Conservation (phyloP, 2,888 invertebrate species). For the Eupeodes luniger region DNA sequence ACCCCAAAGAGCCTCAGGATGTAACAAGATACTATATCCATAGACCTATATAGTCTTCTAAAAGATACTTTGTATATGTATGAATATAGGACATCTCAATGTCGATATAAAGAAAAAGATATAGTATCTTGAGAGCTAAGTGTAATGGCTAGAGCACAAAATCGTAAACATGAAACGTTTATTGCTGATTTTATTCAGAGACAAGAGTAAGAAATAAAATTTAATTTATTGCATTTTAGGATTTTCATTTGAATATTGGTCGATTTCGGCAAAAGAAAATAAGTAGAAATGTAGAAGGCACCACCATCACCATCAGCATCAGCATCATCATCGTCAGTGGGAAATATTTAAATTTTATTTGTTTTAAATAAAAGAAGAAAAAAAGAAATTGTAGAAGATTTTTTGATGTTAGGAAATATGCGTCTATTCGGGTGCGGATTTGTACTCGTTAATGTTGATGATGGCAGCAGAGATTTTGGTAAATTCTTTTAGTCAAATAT, state of each 20-base stretch:
- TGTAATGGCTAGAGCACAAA: conserved; percentile 69
- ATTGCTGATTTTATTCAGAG: conserved; percentile 55
- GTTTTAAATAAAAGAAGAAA: background rate
- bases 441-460: no score
- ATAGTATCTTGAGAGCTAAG: conserved; percentile 54
- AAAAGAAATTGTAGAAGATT: no score
- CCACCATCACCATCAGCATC: no score
- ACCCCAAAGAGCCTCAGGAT: conserved; percentile 43
- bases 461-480: no score
- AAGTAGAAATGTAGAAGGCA: background rate
- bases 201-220: conserved; percentile 33
- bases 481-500: no score
- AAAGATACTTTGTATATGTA: no score
- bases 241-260: conserved; percentile 20
- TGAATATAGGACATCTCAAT: conserved; percentile 30
- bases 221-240: conserved; percentile 26
- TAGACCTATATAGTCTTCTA: background rate
- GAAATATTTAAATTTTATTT: conserved; percentile 12
- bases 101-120: conserved; percentile 64
- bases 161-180: conserved; percentile 74
- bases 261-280: background rate
- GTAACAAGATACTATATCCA: conserved; percentile 56
- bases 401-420: no score
- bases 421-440: no score
- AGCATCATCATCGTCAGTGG: background rate